phyloP scores from a whole-genome alignment of 2,797 vertebrate species.

The Periparus ater region DNA sequence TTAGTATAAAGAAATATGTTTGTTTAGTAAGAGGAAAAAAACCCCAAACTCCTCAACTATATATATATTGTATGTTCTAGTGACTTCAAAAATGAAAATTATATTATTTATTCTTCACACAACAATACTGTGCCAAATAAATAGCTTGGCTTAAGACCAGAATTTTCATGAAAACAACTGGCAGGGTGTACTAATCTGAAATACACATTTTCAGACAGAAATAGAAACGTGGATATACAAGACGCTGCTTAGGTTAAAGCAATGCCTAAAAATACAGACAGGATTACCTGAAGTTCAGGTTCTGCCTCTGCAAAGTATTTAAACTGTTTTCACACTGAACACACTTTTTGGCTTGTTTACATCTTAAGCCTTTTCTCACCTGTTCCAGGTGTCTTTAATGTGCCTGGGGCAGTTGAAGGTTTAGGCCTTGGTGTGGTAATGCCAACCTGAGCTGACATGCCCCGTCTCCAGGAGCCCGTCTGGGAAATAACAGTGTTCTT shows the following conservation, averaged over 20 bases:
- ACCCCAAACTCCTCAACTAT: not conserved
- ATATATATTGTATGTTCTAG: not conserved
- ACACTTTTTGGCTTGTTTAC: not conserved
- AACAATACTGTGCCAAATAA: not conserved
- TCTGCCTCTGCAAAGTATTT: constrained; percentile 30
- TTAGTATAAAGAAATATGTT: constrained; percentile 18
- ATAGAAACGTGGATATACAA: not conserved
- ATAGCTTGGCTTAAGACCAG: not conserved
- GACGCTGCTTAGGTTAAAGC: not conserved
- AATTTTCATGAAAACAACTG: constrained; percentile 16
- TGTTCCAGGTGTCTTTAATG: constrained; percentile 86
- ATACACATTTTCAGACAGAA: not conserved
- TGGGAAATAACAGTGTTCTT: constrained; percentile 87
- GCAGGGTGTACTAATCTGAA: not conserved
- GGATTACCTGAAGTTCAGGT: constrained; percentile 59
- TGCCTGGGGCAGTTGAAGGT: constrained; percentile 74
- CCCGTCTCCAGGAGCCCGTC: constrained; percentile 94
- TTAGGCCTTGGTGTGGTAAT: constrained; percentile 92
- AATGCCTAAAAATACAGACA: constrained; percentile 32
- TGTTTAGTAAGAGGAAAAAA: not conserved
- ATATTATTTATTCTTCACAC: not conserved
- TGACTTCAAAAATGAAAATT: not conserved
- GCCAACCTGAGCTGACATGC: constrained; percentile 95
- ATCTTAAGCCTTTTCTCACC: constrained; percentile 75
- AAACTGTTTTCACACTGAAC: not conserved